Base-by-base conservation (phyloP, 2,113 vertebrate species). In the Pongo abelii region DNA sequence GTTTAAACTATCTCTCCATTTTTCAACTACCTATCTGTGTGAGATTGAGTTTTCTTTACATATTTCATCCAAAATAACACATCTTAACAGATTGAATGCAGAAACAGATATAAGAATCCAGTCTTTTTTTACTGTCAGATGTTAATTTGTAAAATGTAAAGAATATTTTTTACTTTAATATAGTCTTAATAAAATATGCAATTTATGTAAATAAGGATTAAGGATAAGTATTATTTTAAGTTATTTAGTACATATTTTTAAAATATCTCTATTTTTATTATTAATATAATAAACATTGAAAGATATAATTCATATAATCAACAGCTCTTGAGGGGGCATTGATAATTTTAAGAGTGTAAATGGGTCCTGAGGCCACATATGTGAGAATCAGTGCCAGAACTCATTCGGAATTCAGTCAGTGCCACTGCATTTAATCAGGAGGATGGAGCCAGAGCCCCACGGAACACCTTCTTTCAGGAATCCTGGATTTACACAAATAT, bases 271-370 rank as follows among this genome's bases (percentile, higher is more conserved):
- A 55, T 55, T 89, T 64, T 79, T 87, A 64, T 75, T 80, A 94
- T 8, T 75, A 92, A 61, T 86, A 64, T 88, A 61, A 52, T 75
- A 97, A 87, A 77, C 40, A 8, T 87, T 93, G 64, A 90, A 64
- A 80, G 38, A 67, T 70, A 93, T 30, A 52, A 57, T 57, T 67
- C 55, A 85, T 9, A 20, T 85, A 83, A 89, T 93, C 72, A 94
- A 83, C 75, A 77, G n/a, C 35, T 93, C 70, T 94, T 95, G 69
- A 30, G 67, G 32, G 14, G 27, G 0, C 23, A 38, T 16, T 59
- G 48, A 79, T 78, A 89, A 89, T 86, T 86, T 87, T 92, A 84
- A 55, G 8, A 55, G n/a, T 79, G 14, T 78, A 84, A 96, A 79
- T 92, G 46, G 52, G 75, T 32, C 25, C 64, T 75, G 25, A 43